A percentile compares a stretch with the other conserved stretches of the same genome.
Evolutionary conservation across 2,113 vertebrate species (phyloP).

Genomic region (Sebastes fasciatus): DNA sequence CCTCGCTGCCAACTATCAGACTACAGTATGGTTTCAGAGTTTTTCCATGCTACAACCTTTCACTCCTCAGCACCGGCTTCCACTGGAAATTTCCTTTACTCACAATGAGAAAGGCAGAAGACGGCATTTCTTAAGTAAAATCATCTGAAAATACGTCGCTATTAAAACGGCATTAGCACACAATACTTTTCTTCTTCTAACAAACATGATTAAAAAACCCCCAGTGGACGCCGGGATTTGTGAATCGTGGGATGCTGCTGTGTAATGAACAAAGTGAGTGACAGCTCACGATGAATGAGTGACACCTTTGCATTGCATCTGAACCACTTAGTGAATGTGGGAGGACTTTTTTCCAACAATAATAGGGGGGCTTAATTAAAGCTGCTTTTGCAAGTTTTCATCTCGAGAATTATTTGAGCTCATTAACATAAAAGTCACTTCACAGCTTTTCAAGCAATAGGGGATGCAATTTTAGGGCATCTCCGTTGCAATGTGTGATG

Average conservation of each 20-base stretch:
- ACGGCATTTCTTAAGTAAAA: neutral
- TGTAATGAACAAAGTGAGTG: slow-evolving; percentile 31
- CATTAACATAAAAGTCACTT: slow-evolving; percentile 11
- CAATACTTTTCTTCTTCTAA: neutral
- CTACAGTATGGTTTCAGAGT: slow-evolving; percentile 45
- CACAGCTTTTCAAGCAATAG: neutral
- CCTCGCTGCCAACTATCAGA: slow-evolving; percentile 53
- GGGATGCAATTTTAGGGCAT: slow-evolving; percentile 1
- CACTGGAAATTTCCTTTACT: slow-evolving; percentile 56
- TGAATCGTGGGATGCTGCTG: slow-evolving; percentile 50
- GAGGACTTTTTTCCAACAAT: slow-evolving; percentile 39
- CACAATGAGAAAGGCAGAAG: slow-evolving; percentile 27
- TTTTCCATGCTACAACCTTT: slow-evolving; percentile 64
- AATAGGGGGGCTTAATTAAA: slow-evolving; percentile 3
- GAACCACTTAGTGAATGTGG: slow-evolving; percentile 48
- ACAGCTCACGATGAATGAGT: slow-evolving; percentile 38
- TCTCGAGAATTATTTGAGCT: neutral
- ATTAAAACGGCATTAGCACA: neutral
- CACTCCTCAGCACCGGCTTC: slow-evolving; percentile 23
- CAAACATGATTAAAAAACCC: slow-evolving; percentile 25
- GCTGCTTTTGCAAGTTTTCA: neutral
- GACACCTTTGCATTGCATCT: slow-evolving; percentile 39
- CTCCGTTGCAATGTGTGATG: neutral
- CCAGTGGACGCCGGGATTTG: slow-evolving; percentile 4
- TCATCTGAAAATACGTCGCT: neutral